A percentile compares a stretch with the other conserved stretches of the same genome.
These are phyloP conservation scores for Rhopilema esculentum DNA, from an alignment of 30 jellyfish, hydroid and myxozoan species.

Conservation along the genomic window DNA sequence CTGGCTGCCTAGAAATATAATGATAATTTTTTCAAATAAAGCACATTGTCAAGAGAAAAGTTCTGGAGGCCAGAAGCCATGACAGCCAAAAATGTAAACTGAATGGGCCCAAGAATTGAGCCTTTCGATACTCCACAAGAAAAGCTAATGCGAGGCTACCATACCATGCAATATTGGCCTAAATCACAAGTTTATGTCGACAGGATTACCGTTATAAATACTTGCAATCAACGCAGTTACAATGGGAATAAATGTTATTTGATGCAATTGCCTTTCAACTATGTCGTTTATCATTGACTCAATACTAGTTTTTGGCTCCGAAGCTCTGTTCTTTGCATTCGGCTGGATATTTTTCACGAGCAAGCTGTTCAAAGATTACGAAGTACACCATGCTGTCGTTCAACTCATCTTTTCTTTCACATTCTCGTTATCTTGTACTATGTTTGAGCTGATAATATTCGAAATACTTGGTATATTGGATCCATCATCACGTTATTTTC, in stretches of 20 bases:
- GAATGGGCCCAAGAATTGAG: too few species aligned
- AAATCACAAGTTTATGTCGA: neutral
- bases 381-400: conserved; percentile 94
- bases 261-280: neutral
- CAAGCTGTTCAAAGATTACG: conserved; percentile 92
- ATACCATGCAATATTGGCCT: neutral
- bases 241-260: neutral
- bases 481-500: conserved; percentile 85
- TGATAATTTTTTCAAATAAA: too few species aligned
- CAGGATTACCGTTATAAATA: neutral
- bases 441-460: conserved; percentile 92
- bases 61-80: too few species aligned
- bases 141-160: neutral
- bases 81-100: too few species aligned
- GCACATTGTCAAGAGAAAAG: too few species aligned
- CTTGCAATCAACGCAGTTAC: neutral
- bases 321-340: conserved; percentile 77
- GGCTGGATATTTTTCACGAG: conserved; percentile 97
- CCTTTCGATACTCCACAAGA: too few species aligned
- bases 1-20: too few species aligned
- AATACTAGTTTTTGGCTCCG: conserved; percentile 92
- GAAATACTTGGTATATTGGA: conserved; percentile 86
- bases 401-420: conserved; percentile 89
- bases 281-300: conserved; percentile 91
- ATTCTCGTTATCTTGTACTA: conserved; percentile 90